Evolutionary conservation across 1,140 invertebrate genomes (phyloP).

Genomic region (Chelonus insularis): DNA sequence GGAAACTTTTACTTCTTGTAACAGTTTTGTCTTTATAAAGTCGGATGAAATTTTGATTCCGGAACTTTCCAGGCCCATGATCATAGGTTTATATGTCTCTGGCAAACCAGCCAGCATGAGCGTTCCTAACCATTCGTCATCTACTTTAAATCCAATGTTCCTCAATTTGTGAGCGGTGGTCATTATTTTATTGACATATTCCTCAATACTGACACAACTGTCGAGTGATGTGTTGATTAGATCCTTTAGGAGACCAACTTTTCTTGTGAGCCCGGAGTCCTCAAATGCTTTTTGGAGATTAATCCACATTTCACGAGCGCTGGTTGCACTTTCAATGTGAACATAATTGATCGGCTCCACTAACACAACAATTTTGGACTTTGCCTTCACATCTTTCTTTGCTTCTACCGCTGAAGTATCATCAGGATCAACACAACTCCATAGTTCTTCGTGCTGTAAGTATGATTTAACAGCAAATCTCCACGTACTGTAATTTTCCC

Average conservation of each 20-base stretch:
- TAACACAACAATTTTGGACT: constrained; percentile 40
- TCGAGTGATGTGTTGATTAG: constrained; percentile 40
- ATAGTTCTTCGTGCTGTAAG: constrained; percentile 42
- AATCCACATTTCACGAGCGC: constrained; percentile 41
- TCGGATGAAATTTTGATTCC: constrained; percentile 45
- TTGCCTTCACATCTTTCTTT: constrained; percentile 35
- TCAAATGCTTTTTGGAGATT: too few relatives aligned
- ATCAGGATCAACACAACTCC: constrained; percentile 38
- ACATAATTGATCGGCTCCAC: constrained; percentile 43
- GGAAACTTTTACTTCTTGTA: constrained; percentile 40
- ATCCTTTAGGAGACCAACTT: too few relatives aligned
- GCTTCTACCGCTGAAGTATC: too few relatives aligned
- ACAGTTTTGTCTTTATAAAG: constrained; percentile 48
- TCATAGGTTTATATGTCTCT: constrained; percentile 51
- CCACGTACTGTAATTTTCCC: constrained; percentile 40
- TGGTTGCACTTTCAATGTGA: constrained; percentile 34
- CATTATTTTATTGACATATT: constrained; percentile 47
- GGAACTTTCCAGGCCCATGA: constrained; percentile 50
- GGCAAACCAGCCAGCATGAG: constrained; percentile 47
- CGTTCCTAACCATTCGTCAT: constrained; percentile 47
- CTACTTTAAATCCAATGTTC: constrained; percentile 42
- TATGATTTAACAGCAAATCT: constrained; percentile 42
- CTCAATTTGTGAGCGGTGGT: constrained; percentile 42
- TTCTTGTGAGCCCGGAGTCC: too few relatives aligned
- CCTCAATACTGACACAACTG: constrained; percentile 38